Evolutionary conservation across 2,888 invertebrate species (phyloP).

Genomic region (Steromphala cineraria): DNA sequence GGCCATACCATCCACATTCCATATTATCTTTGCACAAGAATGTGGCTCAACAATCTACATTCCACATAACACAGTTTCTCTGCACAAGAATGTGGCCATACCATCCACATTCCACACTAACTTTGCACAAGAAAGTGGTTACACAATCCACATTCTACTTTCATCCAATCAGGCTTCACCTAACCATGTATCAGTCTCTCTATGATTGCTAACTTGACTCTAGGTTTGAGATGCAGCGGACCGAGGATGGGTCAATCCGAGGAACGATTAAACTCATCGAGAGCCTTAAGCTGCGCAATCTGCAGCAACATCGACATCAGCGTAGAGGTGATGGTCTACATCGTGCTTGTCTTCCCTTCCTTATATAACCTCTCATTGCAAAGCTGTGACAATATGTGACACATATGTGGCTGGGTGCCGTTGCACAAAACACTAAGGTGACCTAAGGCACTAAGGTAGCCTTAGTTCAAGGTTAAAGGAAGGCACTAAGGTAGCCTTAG

Average conservation of each 20-base stretch:
- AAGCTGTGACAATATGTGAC: background rate
- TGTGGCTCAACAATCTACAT: background rate
- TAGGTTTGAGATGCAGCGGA: slow-evolving; percentile 88
- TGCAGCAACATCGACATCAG: slow-evolving; percentile 43
- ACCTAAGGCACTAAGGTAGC: too few relatives aligned
- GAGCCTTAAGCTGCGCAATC: slow-evolving; percentile 74
- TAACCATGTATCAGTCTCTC: background rate
- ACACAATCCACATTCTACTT: background rate
- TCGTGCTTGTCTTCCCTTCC: slow-evolving; percentile 34
- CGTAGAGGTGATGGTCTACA: slow-evolving; percentile 59
- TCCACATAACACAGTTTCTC: background rate
- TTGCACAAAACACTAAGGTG: too few relatives aligned
- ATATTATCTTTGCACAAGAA: background rate
- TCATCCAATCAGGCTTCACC: background rate
- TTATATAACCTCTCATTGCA: background rate
- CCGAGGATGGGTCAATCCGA: slow-evolving; percentile 83
- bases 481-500: too few relatives aligned
- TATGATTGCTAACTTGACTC: background rate
- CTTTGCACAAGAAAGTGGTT: background rate
- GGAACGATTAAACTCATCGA: slow-evolving; percentile 80
- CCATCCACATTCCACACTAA: background rate
- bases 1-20: background rate
- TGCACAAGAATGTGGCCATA: too few relatives aligned
- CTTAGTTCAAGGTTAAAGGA: too few relatives aligned
- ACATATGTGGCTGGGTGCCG: too few relatives aligned